Evolutionary conservation across 2,888 invertebrate species (phyloP), one percentile per base, ranked within the genome.

Genomic region (Campopleginae sp.): DNA sequence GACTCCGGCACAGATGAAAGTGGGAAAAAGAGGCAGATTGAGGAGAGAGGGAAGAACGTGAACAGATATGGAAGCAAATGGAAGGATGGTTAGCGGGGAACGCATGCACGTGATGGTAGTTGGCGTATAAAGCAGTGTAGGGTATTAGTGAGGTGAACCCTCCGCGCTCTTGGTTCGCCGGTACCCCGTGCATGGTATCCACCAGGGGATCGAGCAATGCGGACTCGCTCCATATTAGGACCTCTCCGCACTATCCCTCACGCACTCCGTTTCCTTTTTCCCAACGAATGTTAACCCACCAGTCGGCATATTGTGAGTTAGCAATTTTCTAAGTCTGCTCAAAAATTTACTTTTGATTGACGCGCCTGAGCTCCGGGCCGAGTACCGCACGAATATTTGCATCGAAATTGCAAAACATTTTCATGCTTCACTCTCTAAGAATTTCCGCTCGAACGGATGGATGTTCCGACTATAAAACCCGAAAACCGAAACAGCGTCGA

Each of bases 161-260:
- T 70, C 75, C 33, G 70, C 80, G 78, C 80, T 82, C 78, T 71
- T 84, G 58, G 54, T 68, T 65, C 77, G 48, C 23, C 58, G 77
- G 74, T 79, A 63, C 74, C 65, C 38, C 68, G 80, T 80, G 87
- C 68, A 78, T 80, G 87, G 87, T 88, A 89, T 89, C 89, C 89
- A 81, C 86, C 77, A 77, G 86, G 85, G 89, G 89, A 88, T 90
- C 91, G 88, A 90, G 90, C 90, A 92, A 92, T 91, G 92, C 90
- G 89, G 90, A 91, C 90, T 90, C 92, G 89, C 87, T 87, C 92
- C 92, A 91, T 92, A 92, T 92, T 92, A 91, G 92, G 92, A 88
- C 83, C 87, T 86, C 87, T 86, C 83, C 86, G 68, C 88, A 88
- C 88, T 87, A 87, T 87, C 88, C 83, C 77, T 82, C 86, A 86